Percentiles rank a stretch among this genome's conserved stretches.
phyloP scores from a whole-genome alignment of 2,113 vertebrate species.

The Macrotis lagotis region DNA sequence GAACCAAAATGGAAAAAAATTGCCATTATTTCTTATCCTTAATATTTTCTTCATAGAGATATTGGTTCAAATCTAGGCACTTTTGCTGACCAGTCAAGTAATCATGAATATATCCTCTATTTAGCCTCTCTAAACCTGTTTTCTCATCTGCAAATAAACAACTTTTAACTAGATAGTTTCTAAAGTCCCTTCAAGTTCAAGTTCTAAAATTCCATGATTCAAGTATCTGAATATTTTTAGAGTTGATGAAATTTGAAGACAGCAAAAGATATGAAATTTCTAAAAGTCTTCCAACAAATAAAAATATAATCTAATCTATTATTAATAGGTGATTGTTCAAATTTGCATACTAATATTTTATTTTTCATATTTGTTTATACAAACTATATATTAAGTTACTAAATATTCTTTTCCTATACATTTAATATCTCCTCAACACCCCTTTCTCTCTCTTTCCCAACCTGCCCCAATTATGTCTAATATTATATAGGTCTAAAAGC shows the following conservation, averaged over 20 bases:
- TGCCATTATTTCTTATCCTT: not conserved
- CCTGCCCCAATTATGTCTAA: not conserved
- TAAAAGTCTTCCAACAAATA: not conserved
- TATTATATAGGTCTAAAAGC: constrained; percentile 20
- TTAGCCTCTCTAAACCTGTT: not conserved
- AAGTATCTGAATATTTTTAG: not conserved
- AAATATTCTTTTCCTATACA: not conserved
- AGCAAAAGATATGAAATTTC: not conserved
- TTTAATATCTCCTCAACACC: not conserved
- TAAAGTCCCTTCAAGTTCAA: constrained; percentile 4
- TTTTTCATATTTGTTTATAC: not conserved
- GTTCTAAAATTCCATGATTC: not conserved
- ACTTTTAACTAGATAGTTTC: not conserved
- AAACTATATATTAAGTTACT: too few species aligned
- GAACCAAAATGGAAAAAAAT: not conserved
- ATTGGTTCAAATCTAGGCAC: not conserved
- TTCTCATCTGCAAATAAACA: not conserved
- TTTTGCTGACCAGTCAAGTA: not conserved
- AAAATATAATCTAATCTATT: not conserved
- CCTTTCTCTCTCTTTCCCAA: too few species aligned
- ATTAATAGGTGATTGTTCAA: not conserved
- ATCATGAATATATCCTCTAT: not conserved
- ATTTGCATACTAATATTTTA: not conserved
- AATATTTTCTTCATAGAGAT: not conserved
- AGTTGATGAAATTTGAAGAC: not conserved